Evolutionary conservation across 2,113 vertebrate genomes (phyloP).

Genomic region (Ameiurus melas): DNA sequence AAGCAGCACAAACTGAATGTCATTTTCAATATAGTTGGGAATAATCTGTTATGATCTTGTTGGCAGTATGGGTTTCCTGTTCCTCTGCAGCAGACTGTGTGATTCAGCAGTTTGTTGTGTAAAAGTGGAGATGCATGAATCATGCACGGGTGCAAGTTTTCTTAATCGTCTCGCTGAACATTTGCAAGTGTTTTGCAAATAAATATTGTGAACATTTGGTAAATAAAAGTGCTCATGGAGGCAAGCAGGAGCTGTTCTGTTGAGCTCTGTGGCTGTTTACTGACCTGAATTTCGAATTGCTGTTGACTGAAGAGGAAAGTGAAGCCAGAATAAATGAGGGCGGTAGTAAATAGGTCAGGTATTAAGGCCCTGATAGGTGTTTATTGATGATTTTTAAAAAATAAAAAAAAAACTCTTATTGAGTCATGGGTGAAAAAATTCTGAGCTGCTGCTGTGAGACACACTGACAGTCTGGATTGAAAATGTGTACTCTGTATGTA

Average conservation of each 20-base stretch:
- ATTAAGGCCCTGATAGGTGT: background rate
- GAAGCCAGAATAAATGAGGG: background rate
- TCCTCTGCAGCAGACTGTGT: background rate
- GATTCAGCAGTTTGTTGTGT: conserved; percentile 17
- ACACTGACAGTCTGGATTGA: background rate
- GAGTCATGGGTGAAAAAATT: background rate
- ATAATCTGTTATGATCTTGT: background rate
- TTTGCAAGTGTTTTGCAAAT: background rate
- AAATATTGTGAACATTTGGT: background rate
- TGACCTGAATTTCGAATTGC: background rate
- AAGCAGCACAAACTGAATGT: background rate
- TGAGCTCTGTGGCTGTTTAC: background rate
- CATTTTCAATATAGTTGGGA: background rate
- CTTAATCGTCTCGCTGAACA: background rate
- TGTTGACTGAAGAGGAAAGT: background rate
- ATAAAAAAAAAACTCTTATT: background rate
- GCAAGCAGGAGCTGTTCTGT: background rate
- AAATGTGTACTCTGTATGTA: background rate
- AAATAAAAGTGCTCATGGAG: background rate
- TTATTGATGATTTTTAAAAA: background rate
- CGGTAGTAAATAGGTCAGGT: background rate
- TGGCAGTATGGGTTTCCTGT: background rate
- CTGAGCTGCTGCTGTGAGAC: background rate
- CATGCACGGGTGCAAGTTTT: background rate
- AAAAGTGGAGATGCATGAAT: conserved; percentile 10